Evolutionary conservation across 53 echinoderm and acorn worm genomes (phyloP), one percentile per base, ranked within the genome.

Genomic region (Holothuria scabra): DNA sequence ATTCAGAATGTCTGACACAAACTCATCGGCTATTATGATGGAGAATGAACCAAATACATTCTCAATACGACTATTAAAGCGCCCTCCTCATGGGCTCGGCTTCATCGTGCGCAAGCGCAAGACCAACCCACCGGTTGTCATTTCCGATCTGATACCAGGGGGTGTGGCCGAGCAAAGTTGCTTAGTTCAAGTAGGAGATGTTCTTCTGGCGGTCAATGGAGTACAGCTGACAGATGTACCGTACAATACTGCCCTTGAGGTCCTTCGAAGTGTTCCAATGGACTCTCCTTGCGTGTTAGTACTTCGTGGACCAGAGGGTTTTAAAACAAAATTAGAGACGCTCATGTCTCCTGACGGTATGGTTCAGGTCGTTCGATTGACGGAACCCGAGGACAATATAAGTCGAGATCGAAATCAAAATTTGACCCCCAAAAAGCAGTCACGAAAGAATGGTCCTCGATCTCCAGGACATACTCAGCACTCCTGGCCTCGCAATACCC

Each of bases 21-120:
- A 78, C 56, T 62, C 59, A 76, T 34, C 64, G 22, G 56, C 55
- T 12, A 80, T 76, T 60, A 87, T 74, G 87, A 93, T 91, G 94
- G 91, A 91, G 71, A 89, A 91, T 83, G 96, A 96, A 66, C 93
- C 91, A 6, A 96, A 96, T 70, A 96, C 96, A 76, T 96, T 96
- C 63, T 94, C 96, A 4, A 93, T 96, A 64, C 90, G 96, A 57
- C 92, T 96, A 20, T 84, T 92, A 61, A 96, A 96, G 84, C 89
- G 93, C 79, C 96, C 93, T 25, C 96, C 96, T 46, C 92, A 92
- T 37, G 96, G 96, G 37, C 88, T 96, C 37, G 96, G 96, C 34
- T 96, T 96, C 71, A 63, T 96, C n/a, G 96, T 96, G 81, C 88
- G 96, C 75, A 96, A 96, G 84, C 92, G 97, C 66, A 97, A 97